Evolutionary conservation across 2,888 invertebrate genomes (phyloP), one percentile per base, ranked within the genome.

Genomic region (Acanthosepion lycidas): DNA sequence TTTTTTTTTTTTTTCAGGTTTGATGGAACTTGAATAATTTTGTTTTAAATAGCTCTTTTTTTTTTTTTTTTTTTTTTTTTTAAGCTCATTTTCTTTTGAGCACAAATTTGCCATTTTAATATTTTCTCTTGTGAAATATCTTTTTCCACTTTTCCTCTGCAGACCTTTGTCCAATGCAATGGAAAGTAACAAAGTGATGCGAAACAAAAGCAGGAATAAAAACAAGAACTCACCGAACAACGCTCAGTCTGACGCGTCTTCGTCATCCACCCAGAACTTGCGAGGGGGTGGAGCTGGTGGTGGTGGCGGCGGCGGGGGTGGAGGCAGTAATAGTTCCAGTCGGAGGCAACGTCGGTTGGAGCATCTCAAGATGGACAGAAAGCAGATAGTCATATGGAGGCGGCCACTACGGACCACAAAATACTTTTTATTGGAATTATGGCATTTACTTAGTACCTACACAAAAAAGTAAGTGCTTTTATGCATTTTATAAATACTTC

Each of bases 391-490:
- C 95, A 97, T 99, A 95, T 99, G 99, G 99, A 98, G 98, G 97
- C 98, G 98, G 96, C 99, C 99, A 20, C 96, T 99, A 95, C 98
- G 98, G 96, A 99, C 99, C 5, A 97, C 98, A 95, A 98, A 98
- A 97, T 99, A 98, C 98, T 99, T 98, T 98, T 97, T 98, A 96
- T 98, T 98, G 96, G 99, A 99, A 98, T 97, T 98, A 95, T 97
- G 98, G 95, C 98, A 98, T 96, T 98, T 98, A 96, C 97, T 98
- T 96, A 98, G 98, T 96, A 98, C 98, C 94, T 98, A 98, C 97
- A 98, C 98, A 96, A 97, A 97, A 97, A 98, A 98, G 98, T 98
- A 97, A 98, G 98, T 97, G 48, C 55, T 59, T 78, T 28, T 20
- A 59, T 59, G 59, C 23, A 20, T 23, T 0, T 48, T n/a, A 94